Percentiles rank a stretch among this genome's conserved stretches.
phyloP scores from a whole-genome alignment of 2,797 vertebrate species.

The Ctenosaura bakeri region DNA sequence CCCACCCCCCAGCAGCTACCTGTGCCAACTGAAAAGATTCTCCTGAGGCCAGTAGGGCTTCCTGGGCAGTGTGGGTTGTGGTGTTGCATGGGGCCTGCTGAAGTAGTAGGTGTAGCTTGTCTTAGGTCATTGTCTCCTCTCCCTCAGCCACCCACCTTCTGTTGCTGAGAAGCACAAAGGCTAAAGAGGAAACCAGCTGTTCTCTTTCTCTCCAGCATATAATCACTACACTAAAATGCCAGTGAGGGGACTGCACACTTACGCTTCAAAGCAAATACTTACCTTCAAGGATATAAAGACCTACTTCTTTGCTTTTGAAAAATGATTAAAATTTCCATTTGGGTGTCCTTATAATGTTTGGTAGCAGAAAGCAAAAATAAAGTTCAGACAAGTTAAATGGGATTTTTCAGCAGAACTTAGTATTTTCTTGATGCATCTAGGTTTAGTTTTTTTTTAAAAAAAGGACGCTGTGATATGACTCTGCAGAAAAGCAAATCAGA shows the following conservation, averaged over 20 bases:
- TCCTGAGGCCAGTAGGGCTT: too few relatives aligned
- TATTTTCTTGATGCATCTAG: background rate
- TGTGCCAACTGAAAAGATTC: too few relatives aligned
- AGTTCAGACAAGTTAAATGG: background rate
- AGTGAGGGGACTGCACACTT: background rate
- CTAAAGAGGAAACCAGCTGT: background rate
- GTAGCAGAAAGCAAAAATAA: background rate
- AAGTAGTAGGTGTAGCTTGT: too few relatives aligned
- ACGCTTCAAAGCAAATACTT: too few relatives aligned
- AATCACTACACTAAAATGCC: background rate
- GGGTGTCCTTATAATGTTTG: background rate
- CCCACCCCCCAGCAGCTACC: background rate
- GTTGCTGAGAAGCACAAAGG: too few relatives aligned
- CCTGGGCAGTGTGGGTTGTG: too few relatives aligned
- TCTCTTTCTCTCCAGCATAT: background rate
- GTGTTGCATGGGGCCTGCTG: too few relatives aligned
- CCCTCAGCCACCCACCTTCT: too few relatives aligned
- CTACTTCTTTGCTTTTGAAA: too few relatives aligned
- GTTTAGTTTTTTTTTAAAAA: background rate
- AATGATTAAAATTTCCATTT: background rate
- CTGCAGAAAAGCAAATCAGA: background rate
- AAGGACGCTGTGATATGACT: background rate
- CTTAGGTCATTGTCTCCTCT: too few relatives aligned
- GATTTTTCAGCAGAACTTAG: background rate
- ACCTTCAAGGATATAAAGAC: too few relatives aligned